Evolutionary conservation across 1,140 invertebrate species (phyloP), one percentile per base, ranked within the genome.

Genomic region (Nebria ingens): DNA sequence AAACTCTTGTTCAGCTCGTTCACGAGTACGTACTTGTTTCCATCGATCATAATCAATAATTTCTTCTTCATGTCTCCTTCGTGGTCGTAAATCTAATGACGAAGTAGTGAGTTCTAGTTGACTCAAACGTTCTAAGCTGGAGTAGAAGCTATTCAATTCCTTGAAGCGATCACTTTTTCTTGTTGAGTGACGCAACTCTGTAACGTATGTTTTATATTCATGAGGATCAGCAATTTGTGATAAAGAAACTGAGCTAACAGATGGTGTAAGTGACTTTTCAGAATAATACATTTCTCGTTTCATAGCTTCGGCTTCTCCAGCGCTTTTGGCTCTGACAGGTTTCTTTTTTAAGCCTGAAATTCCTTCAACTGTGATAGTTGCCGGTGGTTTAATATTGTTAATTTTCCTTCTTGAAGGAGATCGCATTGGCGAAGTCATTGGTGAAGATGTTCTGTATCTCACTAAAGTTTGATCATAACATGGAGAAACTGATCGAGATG

Each of bases 1-100:
- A 45, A 95, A 71, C 68, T 95, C 92, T 64, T 85, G 80, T 67
- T 92, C 86, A 1, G 87, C 87, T 59, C 83, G 80, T 70, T 91
- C 86, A 57, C 86, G 82, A n/a, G 79, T 76, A 56, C 89, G 71
- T 19, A 91, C 76, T 68, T 83, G 81, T 68, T 84, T 88, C 89
- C 90, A 93, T 40, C 84, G 78, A 63, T 93, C 89, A 67, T 87
- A 93, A 73, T 92, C 89, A 60, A 91, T 84, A 20, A 91, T 82
- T 63, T 88, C 84, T 60, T 86, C 81, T 66, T 88, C 85, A 62
- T 83, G 79, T 67, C 76, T 83, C 63, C 80, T 71, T 62, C 85
- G 75, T 2, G 84, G 82, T 52, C 82, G 78, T 25, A 89, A 71
- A 62, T 89, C 86, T 56, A 73, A 76, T 1, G 73, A 79, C 0